phyloP scores from a whole-genome alignment of 1,140 invertebrate genomes.

The roundworm (Caenorhabditis elegans) region DNA sequence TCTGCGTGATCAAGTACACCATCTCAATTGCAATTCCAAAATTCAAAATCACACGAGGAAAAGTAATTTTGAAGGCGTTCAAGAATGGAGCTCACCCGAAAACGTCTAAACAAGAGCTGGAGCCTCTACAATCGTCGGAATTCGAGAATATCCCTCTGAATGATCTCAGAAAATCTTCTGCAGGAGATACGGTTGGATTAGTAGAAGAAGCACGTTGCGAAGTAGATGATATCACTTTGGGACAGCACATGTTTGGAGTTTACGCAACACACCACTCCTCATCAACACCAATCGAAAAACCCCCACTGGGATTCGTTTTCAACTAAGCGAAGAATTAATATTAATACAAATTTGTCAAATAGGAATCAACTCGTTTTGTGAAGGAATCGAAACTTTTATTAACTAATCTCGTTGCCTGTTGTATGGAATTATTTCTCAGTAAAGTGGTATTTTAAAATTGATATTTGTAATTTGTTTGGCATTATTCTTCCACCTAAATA shows the following conservation, averaged over 20 bases:
- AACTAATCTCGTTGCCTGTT: neutral
- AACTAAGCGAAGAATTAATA: neutral
- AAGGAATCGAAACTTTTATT: neutral
- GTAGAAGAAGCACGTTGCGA: neutral
- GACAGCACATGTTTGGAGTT: constrained; percentile 11
- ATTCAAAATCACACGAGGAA: neutral
- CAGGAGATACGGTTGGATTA: neutral
- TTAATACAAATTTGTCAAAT: neutral
- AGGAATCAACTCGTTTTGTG: neutral
- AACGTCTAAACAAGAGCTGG: neutral
- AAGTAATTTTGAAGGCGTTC: neutral
- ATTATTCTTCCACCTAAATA: too few relatives aligned
- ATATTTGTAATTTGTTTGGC: too few relatives aligned
- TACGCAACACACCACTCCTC: constrained; percentile 4
- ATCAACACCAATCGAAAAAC: neutral
- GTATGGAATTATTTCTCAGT: neutral
- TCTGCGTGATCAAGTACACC: neutral
- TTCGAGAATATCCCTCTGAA: neutral
- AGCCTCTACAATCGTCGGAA: neutral
- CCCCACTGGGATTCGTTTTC: neutral
- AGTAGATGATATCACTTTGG: neutral
- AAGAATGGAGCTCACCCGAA: neutral
- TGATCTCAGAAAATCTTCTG: neutral
- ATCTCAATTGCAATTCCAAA: neutral
- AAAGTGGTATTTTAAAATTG: neutral